A percentile compares a stretch with the other conserved stretches of the same genome.
Evolutionary conservation across 2,797 vertebrate species (phyloP).

Genomic region (Gymnocypris eckloni): DNA sequence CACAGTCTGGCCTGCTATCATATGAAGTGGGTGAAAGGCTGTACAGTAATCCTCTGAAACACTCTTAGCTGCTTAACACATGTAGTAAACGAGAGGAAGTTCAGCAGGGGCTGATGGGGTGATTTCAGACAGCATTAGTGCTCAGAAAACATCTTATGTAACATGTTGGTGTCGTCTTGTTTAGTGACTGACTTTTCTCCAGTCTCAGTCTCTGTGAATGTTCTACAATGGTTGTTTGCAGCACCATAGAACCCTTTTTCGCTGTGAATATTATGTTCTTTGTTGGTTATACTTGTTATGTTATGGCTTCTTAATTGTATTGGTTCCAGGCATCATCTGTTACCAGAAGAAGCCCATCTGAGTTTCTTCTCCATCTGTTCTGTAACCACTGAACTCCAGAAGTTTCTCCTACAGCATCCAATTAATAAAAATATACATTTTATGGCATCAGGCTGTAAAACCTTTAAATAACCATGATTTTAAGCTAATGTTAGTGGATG

Average conservation of each 20-base stretch:
- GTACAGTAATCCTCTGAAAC: slow-evolving; percentile 34
- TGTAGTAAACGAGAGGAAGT: slow-evolving; percentile 41
- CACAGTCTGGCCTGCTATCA: background rate
- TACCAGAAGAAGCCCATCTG: background rate
- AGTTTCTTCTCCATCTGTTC: slow-evolving; percentile 2
- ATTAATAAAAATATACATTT: background rate
- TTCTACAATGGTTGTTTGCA: background rate
- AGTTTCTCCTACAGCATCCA: background rate
- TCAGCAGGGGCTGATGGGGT: background rate
- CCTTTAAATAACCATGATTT: background rate
- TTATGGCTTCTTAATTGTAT: background rate
- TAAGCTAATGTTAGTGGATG: background rate
- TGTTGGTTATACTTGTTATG: background rate
- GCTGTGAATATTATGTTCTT: background rate
- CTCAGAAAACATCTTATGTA: slow-evolving; percentile 43
- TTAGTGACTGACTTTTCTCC: background rate
- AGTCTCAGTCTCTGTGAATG: background rate
- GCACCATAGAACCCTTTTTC: background rate
- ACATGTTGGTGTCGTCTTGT: background rate
- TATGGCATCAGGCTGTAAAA: background rate
- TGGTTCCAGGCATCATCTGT: background rate
- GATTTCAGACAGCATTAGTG: slow-evolving; percentile 22
- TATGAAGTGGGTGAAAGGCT: slow-evolving; percentile 45
- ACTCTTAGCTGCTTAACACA: slow-evolving; percentile 36
- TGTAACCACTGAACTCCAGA: background rate